Base-by-base conservation (phyloP, 2,888 invertebrate species). In the Philopedon plagiatum region DNA sequence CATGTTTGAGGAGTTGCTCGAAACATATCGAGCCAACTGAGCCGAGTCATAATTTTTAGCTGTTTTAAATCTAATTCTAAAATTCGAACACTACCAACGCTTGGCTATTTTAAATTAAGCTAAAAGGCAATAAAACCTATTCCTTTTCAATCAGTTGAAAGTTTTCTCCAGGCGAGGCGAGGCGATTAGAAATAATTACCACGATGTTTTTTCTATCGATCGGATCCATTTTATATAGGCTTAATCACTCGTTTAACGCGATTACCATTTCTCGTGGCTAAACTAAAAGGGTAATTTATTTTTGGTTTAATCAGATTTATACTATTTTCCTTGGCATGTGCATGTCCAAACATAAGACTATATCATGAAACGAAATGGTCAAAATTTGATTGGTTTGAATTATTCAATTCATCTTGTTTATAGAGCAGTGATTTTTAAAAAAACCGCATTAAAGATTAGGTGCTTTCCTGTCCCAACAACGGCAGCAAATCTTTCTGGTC, bases 201-300 rank as follows among this genome's bases (percentile, higher is more conserved):
- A n/a, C 29, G 15, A n/a, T 32, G 23, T 54, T 29, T 54, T 54
- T 54, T 51, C 15, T 54, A 26, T 15, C 51, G 13, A 21, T 54
- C 15, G 29, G 29, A 13, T 29, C 26, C 51, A 7, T 46, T 54
- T 54, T 29, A 54, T 54, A 29, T 54, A 29, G 51, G 18, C 15
- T 13, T 29, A 54, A 26, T 29, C 8, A 29, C 15, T n/a, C 51
- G n/a, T 18, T 54, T 54, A 29, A 54, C 23, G 13, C 51, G 29
- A 54, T 54, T 54, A 54, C 23, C 29, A 54, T 54, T 54, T 54
- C 18, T 15, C 51, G 29, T 54, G 29, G 29, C 15, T 18, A 18
- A 54, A 54, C 29, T 54, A 54, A 54, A 54, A 29, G 29, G 51
- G 15, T 18, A 54, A 54, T 54, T 26, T 54, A 54, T 54, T 54